Evolutionary conservation across 2,888 invertebrate species (phyloP).

Genomic region (Yponomeuta evonymella): DNA sequence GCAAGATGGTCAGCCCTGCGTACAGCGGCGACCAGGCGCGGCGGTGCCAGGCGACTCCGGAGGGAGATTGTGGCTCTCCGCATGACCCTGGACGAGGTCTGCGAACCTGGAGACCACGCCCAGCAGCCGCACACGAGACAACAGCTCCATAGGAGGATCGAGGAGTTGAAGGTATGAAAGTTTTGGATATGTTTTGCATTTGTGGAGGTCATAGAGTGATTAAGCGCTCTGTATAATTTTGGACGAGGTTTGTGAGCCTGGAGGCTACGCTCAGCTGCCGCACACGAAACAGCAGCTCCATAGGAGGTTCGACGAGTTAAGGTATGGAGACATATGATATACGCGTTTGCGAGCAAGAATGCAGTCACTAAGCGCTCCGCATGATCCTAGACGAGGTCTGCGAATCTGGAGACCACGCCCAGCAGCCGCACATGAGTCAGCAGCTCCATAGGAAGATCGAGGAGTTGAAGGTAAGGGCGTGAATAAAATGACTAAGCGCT

Average conservation of each 20-base stretch:
- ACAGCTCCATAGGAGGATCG: slow-evolving; percentile 63
- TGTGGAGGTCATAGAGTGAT: too few relatives aligned
- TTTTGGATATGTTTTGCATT: not conserved
- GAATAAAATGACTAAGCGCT: too few relatives aligned
- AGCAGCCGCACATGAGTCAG: slow-evolving; percentile 69
- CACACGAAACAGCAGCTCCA: slow-evolving; percentile 51
- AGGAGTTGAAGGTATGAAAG: slow-evolving; percentile 56
- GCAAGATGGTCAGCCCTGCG: slow-evolving; percentile 70
- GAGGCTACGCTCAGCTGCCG: slow-evolving; percentile 74
- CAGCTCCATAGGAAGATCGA: slow-evolving; percentile 66
- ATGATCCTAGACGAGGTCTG: slow-evolving; percentile 78
- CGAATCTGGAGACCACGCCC: slow-evolving; percentile 76
- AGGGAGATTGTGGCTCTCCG: slow-evolving; percentile 77
- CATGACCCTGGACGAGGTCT: slow-evolving; percentile 77
- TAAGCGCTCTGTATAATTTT: slow-evolving; percentile 74
- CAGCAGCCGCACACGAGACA: slow-evolving; percentile 71
- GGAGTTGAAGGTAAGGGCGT: slow-evolving; percentile 59
- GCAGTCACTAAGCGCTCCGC: slow-evolving; percentile 52
- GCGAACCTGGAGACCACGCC: slow-evolving; percentile 77
- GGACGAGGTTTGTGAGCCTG: slow-evolving; percentile 77
- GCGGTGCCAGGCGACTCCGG: slow-evolving; percentile 72
- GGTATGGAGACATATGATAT: too few relatives aligned
- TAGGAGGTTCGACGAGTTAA: too few relatives aligned
- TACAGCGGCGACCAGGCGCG: slow-evolving; percentile 63
- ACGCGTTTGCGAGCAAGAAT: too few relatives aligned